Conservation (phyloP, 2,888 invertebrate species). For the Cosmorhoe ocellata region DNA sequence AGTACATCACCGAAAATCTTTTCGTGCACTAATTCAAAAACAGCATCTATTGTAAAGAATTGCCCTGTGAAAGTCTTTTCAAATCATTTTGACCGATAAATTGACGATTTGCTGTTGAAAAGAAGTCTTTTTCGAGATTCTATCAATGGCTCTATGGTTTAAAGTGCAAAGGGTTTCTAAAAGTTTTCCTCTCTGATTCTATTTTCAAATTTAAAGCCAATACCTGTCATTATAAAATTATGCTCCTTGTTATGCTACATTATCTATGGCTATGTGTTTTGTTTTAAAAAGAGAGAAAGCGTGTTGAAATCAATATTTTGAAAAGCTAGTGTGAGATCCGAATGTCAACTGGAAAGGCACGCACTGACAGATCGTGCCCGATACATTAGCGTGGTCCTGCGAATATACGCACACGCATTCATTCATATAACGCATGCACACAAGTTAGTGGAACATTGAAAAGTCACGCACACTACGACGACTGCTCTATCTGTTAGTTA, state of each 20-base stretch:
- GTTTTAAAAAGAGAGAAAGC: conserved; percentile 11
- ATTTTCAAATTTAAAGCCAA: too few species aligned
- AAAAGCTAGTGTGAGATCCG: conserved; percentile 31
- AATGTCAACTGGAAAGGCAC: conserved; percentile 38
- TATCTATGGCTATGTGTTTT: too few species aligned
- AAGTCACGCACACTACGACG: conserved; percentile 3
- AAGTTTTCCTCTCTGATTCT: background rate
- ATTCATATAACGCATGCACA: conserved; percentile 15
- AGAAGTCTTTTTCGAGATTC: conserved; percentile 6
- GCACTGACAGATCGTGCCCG: conserved; percentile 48
- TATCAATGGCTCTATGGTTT: background rate
- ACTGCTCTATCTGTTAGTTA: too few species aligned
- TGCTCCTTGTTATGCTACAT: too few species aligned
- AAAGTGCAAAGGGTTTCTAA: background rate
- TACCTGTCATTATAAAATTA: too few species aligned
- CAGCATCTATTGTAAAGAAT: background rate
- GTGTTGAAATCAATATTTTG: conserved; percentile 1
- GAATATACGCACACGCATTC: conserved; percentile 26
- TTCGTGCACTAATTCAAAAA: background rate
- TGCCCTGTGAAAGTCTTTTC: conserved; percentile 17
- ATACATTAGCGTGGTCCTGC: conserved; percentile 44
- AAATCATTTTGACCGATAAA: conserved; percentile 37
- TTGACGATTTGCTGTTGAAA: conserved; percentile 35
- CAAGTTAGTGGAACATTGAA: conserved; percentile 3
- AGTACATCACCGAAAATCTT: too few species aligned